Percentiles rank a stretch among this genome's conserved stretches.
Evolutionary conservation across 2,113 vertebrate genomes (phyloP).

Genomic region (Ictalurus furcatus): DNA sequence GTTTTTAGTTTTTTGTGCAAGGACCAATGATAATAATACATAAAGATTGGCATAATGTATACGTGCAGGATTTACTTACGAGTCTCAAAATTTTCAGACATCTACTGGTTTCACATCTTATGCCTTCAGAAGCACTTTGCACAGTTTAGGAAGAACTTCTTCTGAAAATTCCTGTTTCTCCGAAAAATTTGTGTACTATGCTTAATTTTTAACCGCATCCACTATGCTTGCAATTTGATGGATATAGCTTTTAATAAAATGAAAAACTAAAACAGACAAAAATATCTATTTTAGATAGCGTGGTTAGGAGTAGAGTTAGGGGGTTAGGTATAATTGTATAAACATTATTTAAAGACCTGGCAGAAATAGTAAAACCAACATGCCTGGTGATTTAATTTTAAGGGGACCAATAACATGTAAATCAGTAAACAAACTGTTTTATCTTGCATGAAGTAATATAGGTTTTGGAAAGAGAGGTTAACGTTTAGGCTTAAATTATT

Average conservation of each 20-base stretch:
- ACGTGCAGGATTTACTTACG: not conserved
- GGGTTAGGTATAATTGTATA: not conserved
- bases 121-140: not conserved
- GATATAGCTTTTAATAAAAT: not conserved
- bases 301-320: not conserved
- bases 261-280: not conserved
- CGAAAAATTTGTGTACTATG: not conserved
- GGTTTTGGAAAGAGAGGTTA: not conserved
- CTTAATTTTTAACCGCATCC: not conserved
- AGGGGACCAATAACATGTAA: not conserved
- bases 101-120: not conserved
- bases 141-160: not conserved
- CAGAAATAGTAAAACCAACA: not conserved
- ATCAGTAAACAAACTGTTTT: not conserved
- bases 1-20: no score
- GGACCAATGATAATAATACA: not conserved
- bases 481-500: not conserved
- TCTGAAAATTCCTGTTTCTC: not conserved
- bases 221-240: not conserved
- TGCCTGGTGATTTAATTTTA: not conserved
- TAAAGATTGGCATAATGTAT: not conserved
- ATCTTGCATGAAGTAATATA: conserved; percentile 1
- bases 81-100: not conserved
- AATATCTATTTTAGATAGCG: not conserved
- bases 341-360: not conserved